A percentile compares a stretch with the other conserved stretches of the same genome.
phyloP scores from a whole-genome alignment of 2,888 invertebrate genomes.

The Phalera bucephala region DNA sequence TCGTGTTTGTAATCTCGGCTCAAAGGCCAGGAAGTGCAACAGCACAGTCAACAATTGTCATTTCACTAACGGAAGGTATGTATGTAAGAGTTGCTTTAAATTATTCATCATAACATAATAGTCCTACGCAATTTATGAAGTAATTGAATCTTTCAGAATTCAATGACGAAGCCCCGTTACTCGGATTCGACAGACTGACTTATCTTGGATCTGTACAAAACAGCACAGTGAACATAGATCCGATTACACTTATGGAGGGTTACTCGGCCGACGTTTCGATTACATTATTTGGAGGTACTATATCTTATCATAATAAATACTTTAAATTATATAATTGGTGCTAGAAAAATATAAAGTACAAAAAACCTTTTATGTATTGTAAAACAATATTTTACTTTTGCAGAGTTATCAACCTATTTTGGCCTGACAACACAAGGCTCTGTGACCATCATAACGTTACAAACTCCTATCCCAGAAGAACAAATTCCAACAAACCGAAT shows the following conservation, averaged over 20 bases:
- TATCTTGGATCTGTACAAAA: slow-evolving; percentile 18
- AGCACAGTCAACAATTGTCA: slow-evolving; percentile 19
- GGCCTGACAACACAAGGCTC: slow-evolving; percentile 6
- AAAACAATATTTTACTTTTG: background rate
- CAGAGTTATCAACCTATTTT: slow-evolving; percentile 20
- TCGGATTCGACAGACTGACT: slow-evolving; percentile 17
- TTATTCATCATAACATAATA: no score
- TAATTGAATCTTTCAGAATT: slow-evolving; percentile 3
- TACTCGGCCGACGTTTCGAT: slow-evolving; percentile 29
- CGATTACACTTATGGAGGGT: slow-evolving; percentile 34
- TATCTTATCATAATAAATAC: no score
- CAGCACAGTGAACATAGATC: slow-evolving; percentile 11
- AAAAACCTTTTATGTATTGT: background rate
- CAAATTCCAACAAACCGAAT: slow-evolving; percentile 30
- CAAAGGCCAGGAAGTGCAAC: slow-evolving; percentile 12
- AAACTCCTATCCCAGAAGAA: slow-evolving; percentile 29
- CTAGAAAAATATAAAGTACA: no score
- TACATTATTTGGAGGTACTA: slow-evolving; percentile 17
- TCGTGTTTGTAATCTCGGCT: slow-evolving; percentile 11
- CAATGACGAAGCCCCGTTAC: slow-evolving; percentile 3
- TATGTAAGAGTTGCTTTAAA: no score
- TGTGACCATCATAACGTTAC: slow-evolving; percentile 15
- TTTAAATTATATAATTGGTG: no score
- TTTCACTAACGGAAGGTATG: slow-evolving; percentile 10
- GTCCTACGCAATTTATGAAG: no score